Base-by-base conservation (phyloP, 2,888 invertebrate species). In the Scaptomyza tumidula region DNA sequence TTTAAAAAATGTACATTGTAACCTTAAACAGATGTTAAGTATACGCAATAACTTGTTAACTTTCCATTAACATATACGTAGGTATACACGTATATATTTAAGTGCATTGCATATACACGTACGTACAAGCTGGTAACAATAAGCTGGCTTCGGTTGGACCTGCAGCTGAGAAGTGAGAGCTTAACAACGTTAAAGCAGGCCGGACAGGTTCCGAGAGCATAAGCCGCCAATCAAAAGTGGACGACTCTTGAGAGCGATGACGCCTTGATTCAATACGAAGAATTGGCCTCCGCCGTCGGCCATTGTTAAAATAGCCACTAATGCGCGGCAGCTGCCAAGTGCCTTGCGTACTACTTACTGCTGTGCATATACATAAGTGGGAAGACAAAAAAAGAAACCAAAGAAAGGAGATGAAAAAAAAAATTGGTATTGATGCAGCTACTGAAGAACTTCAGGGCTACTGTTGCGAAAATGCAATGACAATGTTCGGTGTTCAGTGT, bases 231-330 rank as follows among this genome's bases (percentile, higher is more conserved):
- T 66, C 57, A 63, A 46, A 43, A 55, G 48, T 52, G 45, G 16
- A 39, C 35, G 7, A 3, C 33, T 24, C 54, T 64, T 50, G 43
- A 61, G 45, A 44, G 54, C 33, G 61, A 71, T 53, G 68, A 63
- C 41, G 72, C 48, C 66, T 50, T 19, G 65, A 72, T 80, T 80
- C 85, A 84, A 82, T 84, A 41, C 41, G 14, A 79, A 78, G 81
- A 88, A 83, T 80, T 86, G 84, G 72, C 86, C 84, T 77, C 61
- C 64, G 73, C 56, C 63, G 33, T 10, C 61, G 71, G 62, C 69
- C 71, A 81, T 86, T 85, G 88, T 88, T 73, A 74, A 74, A 63
- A 53, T 59, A 60, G 63, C 71, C 74, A 88, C 85, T 84, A 88
- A 84, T 86, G 75, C 84, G 77, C 67, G 67, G 62, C 70, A 82